Base-by-base conservation (phyloP, 2,797 vertebrate species). In the Borostomias antarcticus region DNA sequence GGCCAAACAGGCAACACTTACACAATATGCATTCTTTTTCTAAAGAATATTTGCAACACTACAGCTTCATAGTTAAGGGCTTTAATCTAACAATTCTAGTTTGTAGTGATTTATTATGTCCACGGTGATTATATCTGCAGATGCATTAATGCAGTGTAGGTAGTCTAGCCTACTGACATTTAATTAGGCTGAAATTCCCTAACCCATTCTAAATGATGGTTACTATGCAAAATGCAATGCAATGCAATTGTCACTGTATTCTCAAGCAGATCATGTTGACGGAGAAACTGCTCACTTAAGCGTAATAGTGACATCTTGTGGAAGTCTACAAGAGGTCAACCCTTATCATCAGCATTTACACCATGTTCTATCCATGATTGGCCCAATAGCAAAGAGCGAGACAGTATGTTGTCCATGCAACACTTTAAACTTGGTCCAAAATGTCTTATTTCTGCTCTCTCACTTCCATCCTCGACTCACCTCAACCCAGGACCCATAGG, bases 261-360 rank as follows among this genome's bases (percentile, higher is more conserved):
- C 17, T n/a, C 5, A n/a, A 17, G 15, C 40, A 45, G 40, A 45
- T 17, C 15, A 4, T n/a, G 1, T n/a, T 45, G 15, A 4, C n/a
- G 40, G 40, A 45, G 5, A 45, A 5, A 4, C 5, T 5, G n/a
- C 13, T 45, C 4, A 37, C 59, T 80, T 25, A 62, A 72, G 78
- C 61, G 75, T 58, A 87, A 90, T 74, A 78, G 77, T 86, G 85
- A 91, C 85, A 89, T 85, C 86, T 90, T 88, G 86, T 89, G 84
- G 86, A 79, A 81, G n/a, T n/a, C n/a, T n/a, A n/a, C n/a, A n/a
- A n/a, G n/a, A n/a, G n/a, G n/a, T n/a, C n/a, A n/a, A n/a, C n/a
- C n/a, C n/a, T n/a, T n/a, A 79, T 74, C 17, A 58, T 45, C 15
- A 45, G n/a, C n/a, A 45, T 15, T 45, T 5, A 45, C n/a, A n/a